phyloP scores from a whole-genome alignment of 2,888 invertebrate species.

The Dryococelus australis region DNA sequence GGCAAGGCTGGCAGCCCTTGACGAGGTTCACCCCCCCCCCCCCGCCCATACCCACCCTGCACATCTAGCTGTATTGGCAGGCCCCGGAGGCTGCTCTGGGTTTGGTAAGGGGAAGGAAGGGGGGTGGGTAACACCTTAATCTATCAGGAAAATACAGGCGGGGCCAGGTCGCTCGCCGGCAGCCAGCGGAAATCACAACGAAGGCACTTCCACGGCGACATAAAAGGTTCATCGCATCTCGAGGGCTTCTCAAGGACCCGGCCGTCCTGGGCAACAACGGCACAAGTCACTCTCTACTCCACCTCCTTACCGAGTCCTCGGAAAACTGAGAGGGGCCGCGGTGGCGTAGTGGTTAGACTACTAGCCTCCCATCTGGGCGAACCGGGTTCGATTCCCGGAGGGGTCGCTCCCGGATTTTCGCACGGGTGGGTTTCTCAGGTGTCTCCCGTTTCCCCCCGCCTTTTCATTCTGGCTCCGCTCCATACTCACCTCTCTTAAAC shows the following conservation, averaged over 20 bases:
- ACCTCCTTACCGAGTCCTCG: too few species aligned
- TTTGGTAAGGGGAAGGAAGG: background rate
- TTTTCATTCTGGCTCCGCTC: too few species aligned
- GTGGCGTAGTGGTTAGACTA: too few species aligned
- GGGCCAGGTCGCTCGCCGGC: background rate
- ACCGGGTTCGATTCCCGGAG: too few species aligned
- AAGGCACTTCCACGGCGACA: constrained; percentile 8
- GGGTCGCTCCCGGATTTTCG: too few species aligned
- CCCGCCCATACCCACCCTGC: too few species aligned
- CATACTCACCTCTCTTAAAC: too few species aligned
- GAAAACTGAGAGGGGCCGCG: too few species aligned
- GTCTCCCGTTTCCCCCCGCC: too few species aligned
- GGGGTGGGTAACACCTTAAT: background rate
- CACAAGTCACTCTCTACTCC: background rate
- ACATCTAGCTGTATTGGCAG: background rate
- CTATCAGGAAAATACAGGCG: constrained; percentile 10
- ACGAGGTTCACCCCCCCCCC: background rate
- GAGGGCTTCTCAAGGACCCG: background rate
- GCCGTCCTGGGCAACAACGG: background rate
- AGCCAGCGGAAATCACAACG: background rate
- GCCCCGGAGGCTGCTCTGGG: background rate
- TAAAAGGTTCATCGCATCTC: constrained; percentile 5
- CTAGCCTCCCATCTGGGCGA: too few species aligned
- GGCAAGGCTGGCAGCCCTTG: background rate
- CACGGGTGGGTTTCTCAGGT: too few species aligned